Base-by-base conservation (phyloP, 2,113 vertebrate genomes). In the Macquaria australasica region DNA sequence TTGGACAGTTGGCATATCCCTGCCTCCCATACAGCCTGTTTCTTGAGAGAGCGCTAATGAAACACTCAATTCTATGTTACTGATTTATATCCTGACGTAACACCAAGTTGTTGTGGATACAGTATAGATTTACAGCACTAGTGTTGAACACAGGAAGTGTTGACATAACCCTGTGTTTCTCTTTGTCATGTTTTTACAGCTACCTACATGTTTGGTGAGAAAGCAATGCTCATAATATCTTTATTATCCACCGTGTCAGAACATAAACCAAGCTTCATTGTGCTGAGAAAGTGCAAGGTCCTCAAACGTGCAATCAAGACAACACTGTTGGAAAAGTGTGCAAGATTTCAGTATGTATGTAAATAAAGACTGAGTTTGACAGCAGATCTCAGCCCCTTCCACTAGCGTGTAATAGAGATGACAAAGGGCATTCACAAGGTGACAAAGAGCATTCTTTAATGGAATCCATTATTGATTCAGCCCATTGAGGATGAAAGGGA, bases 401-500 rank as follows among this genome's bases (percentile, higher is more conserved):
- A n/a, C 20, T 3, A 1, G n/a, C 11, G 5, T 16, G 34, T 37
- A 21, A 28, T 0, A 21, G 59, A 48, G 39, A 74, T 28, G 77
- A 69, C 6, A 43, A 62, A 81, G 84, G 80, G 39, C 83, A n/a
- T 53, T 77, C 53, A 25, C 53, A 85, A 86, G 67, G 76, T 88
- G 84, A 88, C 23, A 4, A 28, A 78, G 66, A 60, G 37, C 41
- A 2, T 48, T 67, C 62, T 86, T 68, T 88, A 51, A 80, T 75
- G 77, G 73, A 87, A 90, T 91, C 62, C 8, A 55, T 88, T 77
- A 88, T 89, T 79, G 89, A 89, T 91, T 82, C 68, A 79, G 18
- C 78, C 66, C 84, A 11, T n/a, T 77, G n/a, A 80, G 31, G 69
- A 89, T 81, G 56, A 66, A 77, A 79, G 72, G 72, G 31, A 85